Evolutionary conservation across 2,113 vertebrate genomes (phyloP), one percentile per base, ranked within the genome.

Genomic region (Dicentrarchus labrax): DNA sequence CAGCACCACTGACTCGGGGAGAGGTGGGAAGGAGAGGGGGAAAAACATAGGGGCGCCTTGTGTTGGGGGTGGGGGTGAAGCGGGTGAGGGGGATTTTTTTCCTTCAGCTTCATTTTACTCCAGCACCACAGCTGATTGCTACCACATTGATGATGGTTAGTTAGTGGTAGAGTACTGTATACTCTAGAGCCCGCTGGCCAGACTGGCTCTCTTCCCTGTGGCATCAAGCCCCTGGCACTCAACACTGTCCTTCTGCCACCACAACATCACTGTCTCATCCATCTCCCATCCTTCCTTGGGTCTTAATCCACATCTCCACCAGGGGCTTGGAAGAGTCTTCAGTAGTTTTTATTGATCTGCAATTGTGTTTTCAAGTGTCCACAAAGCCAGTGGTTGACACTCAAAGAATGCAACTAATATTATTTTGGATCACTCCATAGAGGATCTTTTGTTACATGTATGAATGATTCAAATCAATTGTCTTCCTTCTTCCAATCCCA

Each of bases 101-200:
- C 85, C 82, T 71, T 85, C 64, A 82, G 82, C 76, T 82, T 69
- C 47, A 78, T 91, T 87, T 92, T 85, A 61, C 82, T 83, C 64
- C 80, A 86, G 88, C 85, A 82, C 90, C 91, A 93, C 88, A 86
- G 78, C 90, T 94, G 94, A 96, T 95, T 95, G 91, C 91, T 95
- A 92, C 91, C 92, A 95, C 86, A 94, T 93, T 95, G 92, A 88
- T 87, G 86, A 88, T 89, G 89, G 71, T 86, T 91, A 83, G 65
- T 89, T 86, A 86, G 54, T 70, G 75, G 81, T 66, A 84, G 75
- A 78, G 70, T 30, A 11, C 59, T 56, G 61, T 77, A 48, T 87
- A 72, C 68, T 81, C 83, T n/a, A 54, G 78, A 86, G 72, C 62
- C 61, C 41, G 17, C 68, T 85, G 81, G 76, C 68, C 88, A 90